Conservation (phyloP, 2,797 vertebrate genomes). For the Euphonia xanthogaster region DNA sequence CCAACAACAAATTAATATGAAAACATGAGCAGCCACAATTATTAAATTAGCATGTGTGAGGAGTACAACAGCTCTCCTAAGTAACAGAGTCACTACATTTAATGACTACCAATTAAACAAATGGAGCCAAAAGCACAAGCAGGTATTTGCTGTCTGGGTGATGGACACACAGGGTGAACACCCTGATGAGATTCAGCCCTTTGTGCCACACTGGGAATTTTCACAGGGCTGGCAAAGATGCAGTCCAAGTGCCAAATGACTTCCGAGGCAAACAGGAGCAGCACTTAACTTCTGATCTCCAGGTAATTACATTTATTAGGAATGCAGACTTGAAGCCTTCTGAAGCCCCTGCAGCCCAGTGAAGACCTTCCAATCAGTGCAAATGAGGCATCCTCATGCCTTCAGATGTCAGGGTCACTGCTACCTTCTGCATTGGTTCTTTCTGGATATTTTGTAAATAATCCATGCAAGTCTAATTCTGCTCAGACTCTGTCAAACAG, state of each 20-base stretch:
- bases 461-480: neutral
- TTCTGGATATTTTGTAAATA: neutral
- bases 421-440: neutral
- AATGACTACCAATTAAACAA: neutral
- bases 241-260: neutral
- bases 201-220: neutral
- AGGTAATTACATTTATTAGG: constrained; percentile 5
- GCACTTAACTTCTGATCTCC: neutral
- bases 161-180: neutral
- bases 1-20: neutral
- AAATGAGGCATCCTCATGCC: neutral
- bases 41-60: neutral
- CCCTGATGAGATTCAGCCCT: neutral
- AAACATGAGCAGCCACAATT: neutral
- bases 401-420: neutral
- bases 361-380: neutral
- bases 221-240: neutral
- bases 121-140: neutral
- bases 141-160: neutral
- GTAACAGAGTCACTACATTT: rapidly evolving
- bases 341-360: neutral
- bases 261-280: neutral
- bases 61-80: neutral
- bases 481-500: neutral
- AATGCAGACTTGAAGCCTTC: neutral